These are phyloP conservation scores for Melanotaenia maccullochi DNA, from an alignment of 2,797 vertebrate species.

Conservation along the genomic window DNA sequence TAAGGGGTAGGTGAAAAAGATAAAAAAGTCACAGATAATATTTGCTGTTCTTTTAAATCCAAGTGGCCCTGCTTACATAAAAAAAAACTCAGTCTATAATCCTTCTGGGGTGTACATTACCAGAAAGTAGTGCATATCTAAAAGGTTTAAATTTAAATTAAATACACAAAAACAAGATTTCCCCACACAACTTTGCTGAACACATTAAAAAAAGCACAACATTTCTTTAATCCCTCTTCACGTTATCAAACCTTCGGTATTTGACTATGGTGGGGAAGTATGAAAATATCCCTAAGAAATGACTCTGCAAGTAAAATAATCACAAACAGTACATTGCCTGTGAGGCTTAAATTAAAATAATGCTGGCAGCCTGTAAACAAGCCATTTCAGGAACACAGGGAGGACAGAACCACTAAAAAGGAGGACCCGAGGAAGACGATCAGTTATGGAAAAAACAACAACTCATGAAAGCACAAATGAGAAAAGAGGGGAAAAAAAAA, in stretches of 20 bases:
- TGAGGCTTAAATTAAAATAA: background rate
- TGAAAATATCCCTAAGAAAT: constrained; percentile 33
- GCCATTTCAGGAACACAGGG: background rate
- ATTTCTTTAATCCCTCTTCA: background rate
- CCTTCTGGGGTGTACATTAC: background rate
- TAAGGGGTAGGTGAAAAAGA: no score
- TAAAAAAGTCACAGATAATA: background rate
- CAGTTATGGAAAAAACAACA: background rate
- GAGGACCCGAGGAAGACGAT: background rate
- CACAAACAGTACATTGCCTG: background rate
- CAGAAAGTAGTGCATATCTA: background rate
- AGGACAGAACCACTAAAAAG: background rate
- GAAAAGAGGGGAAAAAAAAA: background rate
- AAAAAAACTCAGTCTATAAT: background rate
- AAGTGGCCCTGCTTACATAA: background rate
- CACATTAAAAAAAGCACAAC: background rate
- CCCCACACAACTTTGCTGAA: background rate
- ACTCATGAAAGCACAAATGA: background rate
- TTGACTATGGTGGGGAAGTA: constrained; percentile 18
- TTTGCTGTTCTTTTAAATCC: background rate
- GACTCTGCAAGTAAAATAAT: background rate
- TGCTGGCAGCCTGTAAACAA: background rate
- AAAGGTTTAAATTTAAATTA: background rate
- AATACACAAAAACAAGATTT: background rate
- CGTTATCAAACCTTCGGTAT: constrained; percentile 11